Conservation (phyloP, 2,113 vertebrate genomes). For the Empidonax alnorum region DNA sequence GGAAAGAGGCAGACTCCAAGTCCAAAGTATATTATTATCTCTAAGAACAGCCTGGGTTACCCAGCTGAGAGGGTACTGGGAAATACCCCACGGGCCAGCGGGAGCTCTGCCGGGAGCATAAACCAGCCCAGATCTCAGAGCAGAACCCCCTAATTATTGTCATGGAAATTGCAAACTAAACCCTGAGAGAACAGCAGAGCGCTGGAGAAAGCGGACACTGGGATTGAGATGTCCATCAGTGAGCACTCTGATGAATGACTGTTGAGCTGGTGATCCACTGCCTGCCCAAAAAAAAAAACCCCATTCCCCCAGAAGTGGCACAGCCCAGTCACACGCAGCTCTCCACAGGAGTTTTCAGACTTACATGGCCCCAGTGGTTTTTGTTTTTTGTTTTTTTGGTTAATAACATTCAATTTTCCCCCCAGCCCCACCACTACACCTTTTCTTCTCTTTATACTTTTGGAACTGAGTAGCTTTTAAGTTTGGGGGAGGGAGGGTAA, state of each 20-base stretch:
- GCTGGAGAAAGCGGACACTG: background rate
- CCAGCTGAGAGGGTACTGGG: constrained; percentile 1
- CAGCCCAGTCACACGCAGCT: accelerated
- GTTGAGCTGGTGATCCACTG: background rate
- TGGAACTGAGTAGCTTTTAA: background rate
- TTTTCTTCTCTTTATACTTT: background rate
- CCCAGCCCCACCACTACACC: background rate
- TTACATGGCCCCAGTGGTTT: background rate
- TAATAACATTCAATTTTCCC: background rate
- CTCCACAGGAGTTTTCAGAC: accelerated
- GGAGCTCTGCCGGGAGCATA: background rate
- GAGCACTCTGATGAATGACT: background rate
- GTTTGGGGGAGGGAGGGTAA: background rate
- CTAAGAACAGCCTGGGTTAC: background rate
- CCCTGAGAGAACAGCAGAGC: background rate
- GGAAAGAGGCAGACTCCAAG: constrained; percentile 39
- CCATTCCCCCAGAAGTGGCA: background rate
- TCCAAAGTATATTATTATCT: constrained; percentile 52
- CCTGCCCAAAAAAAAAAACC: background rate
- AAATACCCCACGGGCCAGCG: background rate
- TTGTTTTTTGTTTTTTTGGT: background rate
- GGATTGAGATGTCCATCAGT: background rate
- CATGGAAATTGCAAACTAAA: constrained; percentile 24
- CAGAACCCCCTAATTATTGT: constrained; percentile 47
- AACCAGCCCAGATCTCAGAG: background rate